Evolutionary conservation across 2,888 invertebrate genomes (phyloP), one percentile per base, ranked within the genome.

Genomic region (Agrochola lota): DNA sequence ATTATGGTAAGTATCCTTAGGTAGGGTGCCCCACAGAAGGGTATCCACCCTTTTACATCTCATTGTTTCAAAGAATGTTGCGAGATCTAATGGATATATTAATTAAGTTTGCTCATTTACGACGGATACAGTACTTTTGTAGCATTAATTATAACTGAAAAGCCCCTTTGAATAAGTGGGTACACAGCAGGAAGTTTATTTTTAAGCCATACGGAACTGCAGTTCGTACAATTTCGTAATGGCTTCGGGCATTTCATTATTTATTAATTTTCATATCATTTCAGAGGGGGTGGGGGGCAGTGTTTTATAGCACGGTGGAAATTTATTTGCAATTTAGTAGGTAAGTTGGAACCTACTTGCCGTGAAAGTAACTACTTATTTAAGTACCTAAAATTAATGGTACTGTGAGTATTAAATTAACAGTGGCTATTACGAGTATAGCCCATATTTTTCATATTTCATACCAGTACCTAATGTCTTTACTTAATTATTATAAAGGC

Each of bases 81-180:
- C 90, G 85, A 87, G 84, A 90, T 90, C 90, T 91, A 92, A 92
- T 94, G 91, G 93, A 92, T 92, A 91, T 92, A 93, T 93, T 94
- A 93, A 93, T 94, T 93, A 93, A 90, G 88, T 93, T 94, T 91
- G 90, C 91, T 93, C 93, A 92, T 92, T 93, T 91, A 92, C 85
- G 88, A 82, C 85, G 87, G 83, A 85, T 89, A 89, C 82, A 88
- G 89, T 88, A 88, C 85, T 90, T n/a, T 89, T 89, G 81, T 85
- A 90, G 90, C 86, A 91, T 91, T 93, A 92, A 93, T 91, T 91
- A 89, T 82, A 86, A 80, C 82, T 83, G 85, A 83, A 85, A 78
- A 88, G 87, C 88, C 84, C 80, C 87, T 87, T 88, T 89, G 90
- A 90, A 90, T 91, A 90, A 83, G 59, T 78, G 40, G 46, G 62